These are phyloP conservation scores for Drosophila lacicola DNA, from an alignment of 2,888 invertebrate species.

Conservation along the genomic window DNA sequence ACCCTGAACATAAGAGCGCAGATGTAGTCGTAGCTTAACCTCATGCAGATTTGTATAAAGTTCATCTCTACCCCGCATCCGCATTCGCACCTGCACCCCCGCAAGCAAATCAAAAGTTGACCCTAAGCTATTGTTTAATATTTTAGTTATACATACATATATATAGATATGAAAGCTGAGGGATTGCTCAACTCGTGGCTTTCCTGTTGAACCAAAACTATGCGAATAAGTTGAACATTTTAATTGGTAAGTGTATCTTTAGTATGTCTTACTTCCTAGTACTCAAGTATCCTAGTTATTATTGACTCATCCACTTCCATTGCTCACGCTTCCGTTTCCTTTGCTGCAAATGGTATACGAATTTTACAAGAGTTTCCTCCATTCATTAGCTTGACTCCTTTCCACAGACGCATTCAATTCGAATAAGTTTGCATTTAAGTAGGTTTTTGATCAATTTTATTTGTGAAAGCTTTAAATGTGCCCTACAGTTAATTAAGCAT, in stretches of 20 bases:
- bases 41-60: conserved; percentile 69
- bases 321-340: conserved; percentile 20
- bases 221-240: conserved; percentile 59
- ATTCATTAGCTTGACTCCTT: conserved; percentile 7
- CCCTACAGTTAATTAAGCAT: conserved; percentile 68
- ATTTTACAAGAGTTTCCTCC: conserved; percentile 15
- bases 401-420: conserved; percentile 44
- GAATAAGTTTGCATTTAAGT: conserved; percentile 54
- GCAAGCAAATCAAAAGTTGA: conserved; percentile 63
- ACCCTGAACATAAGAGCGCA: conserved; percentile 22
- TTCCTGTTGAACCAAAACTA: conserved; percentile 78
- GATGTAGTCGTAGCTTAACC: conserved; percentile 54
- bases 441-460: conserved; percentile 51
- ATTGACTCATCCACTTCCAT: conserved; percentile 25
- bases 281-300: conserved; percentile 41
- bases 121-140: conserved; percentile 66
- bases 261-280: conserved; percentile 28
- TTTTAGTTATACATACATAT: conserved; percentile 55
- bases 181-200: conserved; percentile 28
- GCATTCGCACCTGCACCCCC: neutral
- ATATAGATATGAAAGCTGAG: conserved; percentile 47
- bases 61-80: conserved; percentile 39
- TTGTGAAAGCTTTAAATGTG: conserved; percentile 84
- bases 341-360: conserved; percentile 35
- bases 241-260: conserved; percentile 53